Base-by-base conservation (phyloP, 2,113 vertebrate genomes). In the Sphaerodactylus townsendi region DNA sequence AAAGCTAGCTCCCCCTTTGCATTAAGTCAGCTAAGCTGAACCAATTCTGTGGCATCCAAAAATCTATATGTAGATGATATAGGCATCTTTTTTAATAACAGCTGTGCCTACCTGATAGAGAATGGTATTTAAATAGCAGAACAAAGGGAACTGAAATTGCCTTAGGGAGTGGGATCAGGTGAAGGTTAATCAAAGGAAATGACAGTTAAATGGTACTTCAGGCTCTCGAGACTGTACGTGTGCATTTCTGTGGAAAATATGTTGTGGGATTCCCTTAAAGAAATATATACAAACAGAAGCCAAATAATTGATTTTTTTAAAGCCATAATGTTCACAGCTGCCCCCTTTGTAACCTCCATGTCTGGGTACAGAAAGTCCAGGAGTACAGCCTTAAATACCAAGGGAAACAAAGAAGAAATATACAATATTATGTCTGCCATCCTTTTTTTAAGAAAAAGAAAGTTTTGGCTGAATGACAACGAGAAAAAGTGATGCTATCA, bases 151-250 rank as follows among this genome's bases (percentile, higher is more conserved):
- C 30, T 23, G 86, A 44, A 89, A 91, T 87, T 28, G 92, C 95
- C 96, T 74, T 2, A 64, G 92, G 92, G 87, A 90, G 87, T 71
- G 81, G 92, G 95, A 95, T 95, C 94, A 93, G 92, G 90, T 35
- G 90, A 78, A 96, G 96, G 95, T 96, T 96, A 97, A 96, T 96
- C 93, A 93, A 93, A 96, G 95, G 95, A 96, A 97, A 95, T 95
- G 94, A 93, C 92, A 91, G 90, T 91, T 93, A 77, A 86, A 92
- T 94, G 91, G 91, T 91, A 94, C 93, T 93, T 89, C 87, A 30
- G 13, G 91, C 92, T 94, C 92, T 86, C 80, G 78, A 92, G 87
- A 93, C 86, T 81, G 87, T 82, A 86, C 80, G 6, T 62, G 84
- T 23, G 76, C 1, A 0, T 86, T 89, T 77, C 2, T 5, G 1